Conservation (phyloP, 2,888 invertebrate species). For the Linnaemya tessellans region DNA sequence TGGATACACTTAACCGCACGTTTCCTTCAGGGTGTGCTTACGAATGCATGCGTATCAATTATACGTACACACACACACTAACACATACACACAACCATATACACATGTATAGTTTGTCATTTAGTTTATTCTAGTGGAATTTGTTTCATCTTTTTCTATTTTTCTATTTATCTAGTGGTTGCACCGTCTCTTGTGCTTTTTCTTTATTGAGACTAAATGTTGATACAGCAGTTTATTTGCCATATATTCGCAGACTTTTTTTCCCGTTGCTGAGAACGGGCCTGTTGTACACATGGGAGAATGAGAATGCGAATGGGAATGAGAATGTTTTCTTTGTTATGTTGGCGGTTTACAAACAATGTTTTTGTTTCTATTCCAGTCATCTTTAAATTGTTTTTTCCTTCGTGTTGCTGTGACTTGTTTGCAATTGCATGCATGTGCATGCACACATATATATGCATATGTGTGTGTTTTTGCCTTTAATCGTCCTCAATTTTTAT, state of each 20-base stretch:
- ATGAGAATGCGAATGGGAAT: slow-evolving; percentile 17
- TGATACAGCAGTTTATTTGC: slow-evolving; percentile 70
- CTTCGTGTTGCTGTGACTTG: slow-evolving; percentile 29
- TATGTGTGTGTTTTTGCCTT: slow-evolving; percentile 15
- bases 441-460: neutral
- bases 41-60: neutral
- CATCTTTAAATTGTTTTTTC: slow-evolving; percentile 62
- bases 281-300: neutral
- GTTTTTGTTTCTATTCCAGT: slow-evolving; percentile 70
- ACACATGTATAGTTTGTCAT: slow-evolving; percentile 45
- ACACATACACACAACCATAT: too few species aligned
- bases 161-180: slow-evolving; percentile 8
- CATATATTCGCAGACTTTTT: slow-evolving; percentile 39
- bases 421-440: slow-evolving; percentile 32
- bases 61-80: neutral
- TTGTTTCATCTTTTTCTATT: slow-evolving; percentile 53
- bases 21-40: too few species aligned
- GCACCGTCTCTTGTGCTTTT: slow-evolving; percentile 9
- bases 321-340: slow-evolving; percentile 65
- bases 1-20: too few species aligned
- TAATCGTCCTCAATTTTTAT: slow-evolving; percentile 65
- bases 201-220: slow-evolving; percentile 51
- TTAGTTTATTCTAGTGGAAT: slow-evolving; percentile 68
- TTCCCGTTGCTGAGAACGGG: slow-evolving; percentile 53
- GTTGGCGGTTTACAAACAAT: slow-evolving; percentile 72